These are phyloP conservation scores for Hydrolagus colliei DNA, from an alignment of 2,797 vertebrate species.

Conservation along the genomic window DNA sequence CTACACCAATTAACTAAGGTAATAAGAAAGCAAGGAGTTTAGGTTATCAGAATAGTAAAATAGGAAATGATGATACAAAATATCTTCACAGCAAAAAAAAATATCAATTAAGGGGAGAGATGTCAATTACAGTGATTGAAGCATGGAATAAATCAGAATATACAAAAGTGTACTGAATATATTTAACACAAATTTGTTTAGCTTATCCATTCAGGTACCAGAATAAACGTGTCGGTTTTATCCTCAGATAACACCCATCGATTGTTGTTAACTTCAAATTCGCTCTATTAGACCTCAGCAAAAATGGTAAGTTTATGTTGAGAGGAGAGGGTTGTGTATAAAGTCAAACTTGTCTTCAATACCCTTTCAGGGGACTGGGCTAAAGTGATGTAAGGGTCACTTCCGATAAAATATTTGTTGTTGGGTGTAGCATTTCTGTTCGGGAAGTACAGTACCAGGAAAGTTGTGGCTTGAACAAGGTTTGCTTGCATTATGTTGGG, in stretches of 20 bases:
- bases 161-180: background rate
- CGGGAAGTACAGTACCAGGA: too few relatives aligned
- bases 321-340: too few relatives aligned
- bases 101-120: background rate
- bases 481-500: too few relatives aligned
- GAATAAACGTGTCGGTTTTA: background rate
- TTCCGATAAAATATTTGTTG: too few relatives aligned
- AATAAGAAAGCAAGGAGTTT: constrained; percentile 54
- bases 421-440: too few relatives aligned
- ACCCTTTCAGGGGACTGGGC: too few relatives aligned
- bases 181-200: background rate
- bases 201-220: background rate
- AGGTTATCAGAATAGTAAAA: background rate
- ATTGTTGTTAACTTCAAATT: background rate
- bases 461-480: too few relatives aligned
- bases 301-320: background rate
- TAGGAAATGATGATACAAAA: background rate
- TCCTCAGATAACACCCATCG: background rate
- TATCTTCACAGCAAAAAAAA: background rate
- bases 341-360: too few relatives aligned
- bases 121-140: background rate
- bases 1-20: constrained; percentile 68
- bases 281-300: background rate
- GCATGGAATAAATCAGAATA: background rate
- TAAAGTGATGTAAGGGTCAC: too few relatives aligned